Evolutionary conservation across 2,113 vertebrate genomes (phyloP).

Genomic region (Sinocyclocheilus anshuiensis): DNA sequence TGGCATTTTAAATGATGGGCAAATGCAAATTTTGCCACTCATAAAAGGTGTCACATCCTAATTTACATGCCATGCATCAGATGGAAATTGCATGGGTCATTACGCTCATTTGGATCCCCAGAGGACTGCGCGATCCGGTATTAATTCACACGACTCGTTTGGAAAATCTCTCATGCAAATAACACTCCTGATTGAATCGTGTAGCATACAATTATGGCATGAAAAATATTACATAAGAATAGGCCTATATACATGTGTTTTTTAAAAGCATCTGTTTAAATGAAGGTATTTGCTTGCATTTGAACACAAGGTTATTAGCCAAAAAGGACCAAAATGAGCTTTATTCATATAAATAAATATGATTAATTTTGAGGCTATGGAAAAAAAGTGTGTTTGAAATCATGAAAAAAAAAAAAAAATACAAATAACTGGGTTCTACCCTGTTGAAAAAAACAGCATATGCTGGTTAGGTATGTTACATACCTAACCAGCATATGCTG

Average conservation of each 20-base stretch:
- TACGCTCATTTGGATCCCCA: conserved; percentile 19
- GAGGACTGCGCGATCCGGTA: background rate
- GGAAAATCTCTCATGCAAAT: conserved; percentile 15
- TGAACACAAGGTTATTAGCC: too few species aligned
- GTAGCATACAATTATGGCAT: background rate
- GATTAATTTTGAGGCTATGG: background rate
- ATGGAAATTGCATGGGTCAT: conserved; percentile 21
- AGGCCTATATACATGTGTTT: background rate
- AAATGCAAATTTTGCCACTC: conserved; percentile 26
- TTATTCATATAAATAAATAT: background rate
- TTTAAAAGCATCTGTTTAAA: background rate
- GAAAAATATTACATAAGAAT: background rate
- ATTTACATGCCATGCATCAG: conserved; percentile 39
- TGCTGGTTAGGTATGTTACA: too few species aligned
- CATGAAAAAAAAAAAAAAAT: too few species aligned
- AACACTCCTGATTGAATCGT: conserved; percentile 20
- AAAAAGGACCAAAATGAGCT: background rate
- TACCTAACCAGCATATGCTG: too few species aligned
- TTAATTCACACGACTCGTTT: conserved; percentile 18
- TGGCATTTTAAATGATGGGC: background rate
- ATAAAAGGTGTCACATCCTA: conserved; percentile 32
- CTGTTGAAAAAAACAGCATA: too few species aligned
- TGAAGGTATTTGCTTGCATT: background rate
- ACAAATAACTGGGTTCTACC: background rate
- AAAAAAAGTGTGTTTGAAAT: too few species aligned